Evolutionary conservation across 2,113 vertebrate species (phyloP).

Genomic region (Tragelaphus imberbis): DNA sequence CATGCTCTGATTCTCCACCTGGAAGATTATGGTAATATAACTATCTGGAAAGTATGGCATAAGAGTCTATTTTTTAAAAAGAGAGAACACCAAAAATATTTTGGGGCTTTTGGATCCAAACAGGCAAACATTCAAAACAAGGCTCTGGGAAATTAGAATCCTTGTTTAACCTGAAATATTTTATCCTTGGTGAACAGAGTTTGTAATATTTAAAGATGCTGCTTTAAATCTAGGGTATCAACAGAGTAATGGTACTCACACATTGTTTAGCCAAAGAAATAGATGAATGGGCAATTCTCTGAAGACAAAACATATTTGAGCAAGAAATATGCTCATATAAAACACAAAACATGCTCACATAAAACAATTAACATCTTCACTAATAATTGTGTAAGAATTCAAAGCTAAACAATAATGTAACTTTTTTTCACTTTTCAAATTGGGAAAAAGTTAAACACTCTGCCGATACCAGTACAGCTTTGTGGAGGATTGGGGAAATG

Average conservation of each 20-base stretch:
- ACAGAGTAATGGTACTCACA: neutral
- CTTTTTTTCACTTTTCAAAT: neutral
- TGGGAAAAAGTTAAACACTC: neutral
- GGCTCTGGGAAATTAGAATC: neutral
- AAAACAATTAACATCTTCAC: neutral
- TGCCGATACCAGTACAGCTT: neutral
- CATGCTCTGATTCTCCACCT: conserved; percentile 41
- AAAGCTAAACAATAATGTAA: neutral
- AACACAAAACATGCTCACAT: neutral
- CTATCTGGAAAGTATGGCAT: neutral
- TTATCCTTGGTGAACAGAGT: neutral
- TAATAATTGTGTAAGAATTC: neutral
- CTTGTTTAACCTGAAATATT: neutral
- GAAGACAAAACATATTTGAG: neutral
- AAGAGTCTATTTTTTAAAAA: neutral
- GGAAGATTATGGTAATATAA: conserved; percentile 54
- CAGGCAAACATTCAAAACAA: neutral
- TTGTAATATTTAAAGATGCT: conserved; percentile 9
- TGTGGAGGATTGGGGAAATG: neutral
- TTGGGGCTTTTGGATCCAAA: conserved; percentile 6
- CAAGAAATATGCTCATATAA: neutral
- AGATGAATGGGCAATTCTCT: neutral
- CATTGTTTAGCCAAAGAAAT: neutral
- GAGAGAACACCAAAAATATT: neutral
- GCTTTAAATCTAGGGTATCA: neutral